Conservation (phyloP, 2,113 vertebrate genomes). For the Chascanopsetta lugubris region DNA sequence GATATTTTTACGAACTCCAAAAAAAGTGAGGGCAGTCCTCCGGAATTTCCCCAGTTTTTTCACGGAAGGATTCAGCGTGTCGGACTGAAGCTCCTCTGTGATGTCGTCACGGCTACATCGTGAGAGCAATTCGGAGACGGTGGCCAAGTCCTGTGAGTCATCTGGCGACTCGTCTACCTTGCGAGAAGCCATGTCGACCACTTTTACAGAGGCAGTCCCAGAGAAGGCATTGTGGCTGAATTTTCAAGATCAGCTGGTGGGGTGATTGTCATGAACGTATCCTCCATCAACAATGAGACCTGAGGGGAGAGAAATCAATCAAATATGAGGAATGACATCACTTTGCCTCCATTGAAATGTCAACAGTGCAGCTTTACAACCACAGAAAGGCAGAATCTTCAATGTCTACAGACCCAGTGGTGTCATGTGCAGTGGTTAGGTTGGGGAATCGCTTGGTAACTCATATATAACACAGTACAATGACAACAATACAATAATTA, state of each 20-base stretch:
- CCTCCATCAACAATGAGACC: constrained; percentile 53
- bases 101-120: constrained; percentile 55
- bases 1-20: constrained; percentile 91
- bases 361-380: too few species aligned
- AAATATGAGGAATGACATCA: too few species aligned
- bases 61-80: constrained; percentile 52
- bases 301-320: constrained; percentile 43
- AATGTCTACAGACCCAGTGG: too few species aligned
- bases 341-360: too few species aligned
- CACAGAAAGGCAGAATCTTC: too few species aligned
- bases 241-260: constrained; percentile 27
- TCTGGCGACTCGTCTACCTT: constrained; percentile 65
- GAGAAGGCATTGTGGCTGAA: constrained; percentile 36
- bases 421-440: too few species aligned
- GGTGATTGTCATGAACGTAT: constrained; percentile 27
- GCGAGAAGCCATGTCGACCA: constrained; percentile 82
- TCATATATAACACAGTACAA: too few species aligned
- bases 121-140: constrained; percentile 48
- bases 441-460: too few species aligned
- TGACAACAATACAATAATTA: too few species aligned
- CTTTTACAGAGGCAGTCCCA: constrained; percentile 38
- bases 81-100: constrained; percentile 62
- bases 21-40: constrained; percentile 92
- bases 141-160: constrained; percentile 56
- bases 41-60: constrained; percentile 86